Percentiles rank a stretch among this genome's conserved stretches.
Conservation (phyloP, 2,113 vertebrate species). For the Rattus norvegicus region GRCr8 NC_086020.1:84736501-84737000, state of each 20-base stretch:
- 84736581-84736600: neutral
- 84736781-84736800: no score
- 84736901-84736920: neutral
- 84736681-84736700: neutral
- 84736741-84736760: neutral
- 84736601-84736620: neutral
- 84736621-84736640: neutral
- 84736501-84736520: neutral
- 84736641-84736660: neutral
- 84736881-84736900: neutral
- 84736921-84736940: no score
- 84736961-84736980: constrained; percentile 3
- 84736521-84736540: neutral
- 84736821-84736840: neutral
- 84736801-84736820: no score
- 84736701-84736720: neutral
- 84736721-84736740: neutral
- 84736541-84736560: no score
- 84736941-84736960: neutral
- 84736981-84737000: neutral
- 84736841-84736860: neutral
- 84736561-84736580: neutral
- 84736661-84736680: neutral
- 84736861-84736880: neutral
- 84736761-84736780: neutral